Base-by-base conservation (phyloP, 2,113 vertebrate species). In the Ctenomys sociabilis region DNA sequence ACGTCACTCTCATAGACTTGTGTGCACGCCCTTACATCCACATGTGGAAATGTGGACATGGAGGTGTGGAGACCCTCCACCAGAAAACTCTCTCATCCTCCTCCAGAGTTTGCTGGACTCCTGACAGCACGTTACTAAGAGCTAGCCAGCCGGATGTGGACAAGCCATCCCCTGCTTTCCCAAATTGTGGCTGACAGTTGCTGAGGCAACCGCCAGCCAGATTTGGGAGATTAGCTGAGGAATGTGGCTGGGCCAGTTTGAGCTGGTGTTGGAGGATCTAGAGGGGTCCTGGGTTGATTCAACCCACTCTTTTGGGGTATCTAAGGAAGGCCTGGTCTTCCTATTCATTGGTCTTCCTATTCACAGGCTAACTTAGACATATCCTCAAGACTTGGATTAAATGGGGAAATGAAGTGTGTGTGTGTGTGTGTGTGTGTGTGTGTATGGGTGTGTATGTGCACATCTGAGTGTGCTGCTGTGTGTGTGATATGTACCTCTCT, bases 161-260 rank as follows among this genome's bases (percentile, higher is more conserved):
- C 80, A 97, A 93, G 40, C 96, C 96, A 93, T 97, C 90, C 90
- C 95, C 93, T 95, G 85, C 92, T 85, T 96, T 92, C 88, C 97
- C 92, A 95, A 98, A 97, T 97, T 98, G 97, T 96, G 97, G 97
- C 63, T 96, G 97, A 96, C 93, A 95, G 97, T 97, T 97, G 97
- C 97, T 70, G 5, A 3, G 57, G 97, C 97, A 97, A 98, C 97
- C 95, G 88, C 96, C 92, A 40, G 78, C 81, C 96, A 97, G 97
- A 98, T 93, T 96, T 95, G 94, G 97, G 95, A 98, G 97, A 98
- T 98, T 98, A 98, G 94, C 95, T 72, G 90, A 97, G 97, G 97
- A 97, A 98, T 97, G 97, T 97, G 61, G 96, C 95, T 94, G 92
- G 96, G 96, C 97, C 92, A 95, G 97, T 98, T 96, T 83, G 95